These are phyloP conservation scores for Strix uralensis DNA, from an alignment of 2,113 vertebrate species.

Conservation along the genomic window DNA sequence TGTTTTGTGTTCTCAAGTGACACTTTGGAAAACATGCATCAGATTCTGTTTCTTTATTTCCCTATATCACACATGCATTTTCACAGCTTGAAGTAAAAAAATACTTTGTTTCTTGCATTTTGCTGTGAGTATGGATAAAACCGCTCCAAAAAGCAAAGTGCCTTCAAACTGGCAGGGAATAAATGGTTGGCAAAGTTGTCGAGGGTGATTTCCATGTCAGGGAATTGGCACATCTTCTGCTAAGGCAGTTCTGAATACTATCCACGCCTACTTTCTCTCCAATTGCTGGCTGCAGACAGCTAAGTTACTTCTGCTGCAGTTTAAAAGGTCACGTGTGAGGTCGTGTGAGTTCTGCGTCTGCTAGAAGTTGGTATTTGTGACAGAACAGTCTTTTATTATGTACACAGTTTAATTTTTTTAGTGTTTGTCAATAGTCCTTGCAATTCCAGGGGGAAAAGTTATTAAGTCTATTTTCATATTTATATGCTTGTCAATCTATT, in stretches of 20 bases:
- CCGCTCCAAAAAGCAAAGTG: neutral
- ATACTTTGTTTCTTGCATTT: neutral
- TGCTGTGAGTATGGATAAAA: neutral
- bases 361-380: neutral
- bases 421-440: neutral
- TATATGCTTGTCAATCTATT: neutral
- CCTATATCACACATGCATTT: neutral
- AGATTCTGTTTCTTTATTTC: neutral
- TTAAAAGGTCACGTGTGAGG: neutral
- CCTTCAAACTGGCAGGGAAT: slow-evolving; percentile 30
- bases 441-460: neutral
- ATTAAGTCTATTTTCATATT: neutral
- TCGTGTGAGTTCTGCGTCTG: neutral
- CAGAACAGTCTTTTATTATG: neutral
- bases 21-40: neutral
- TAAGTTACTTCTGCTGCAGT: neutral
- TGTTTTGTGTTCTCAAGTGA: neutral
- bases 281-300: neutral
- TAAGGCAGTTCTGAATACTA: neutral
- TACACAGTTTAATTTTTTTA: neutral
- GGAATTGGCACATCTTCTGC: slow-evolving; percentile 19
- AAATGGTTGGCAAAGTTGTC: slow-evolving; percentile 36
- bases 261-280: neutral
- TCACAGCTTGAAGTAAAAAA: neutral
- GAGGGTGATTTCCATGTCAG: neutral